A percentile compares a stretch with the other conserved stretches of the same genome.
These are phyloP conservation scores for Amphiura filiformis DNA, from an alignment of 35 echinoderm and acorn worm genomes.

Conservation along the genomic window DNA sequence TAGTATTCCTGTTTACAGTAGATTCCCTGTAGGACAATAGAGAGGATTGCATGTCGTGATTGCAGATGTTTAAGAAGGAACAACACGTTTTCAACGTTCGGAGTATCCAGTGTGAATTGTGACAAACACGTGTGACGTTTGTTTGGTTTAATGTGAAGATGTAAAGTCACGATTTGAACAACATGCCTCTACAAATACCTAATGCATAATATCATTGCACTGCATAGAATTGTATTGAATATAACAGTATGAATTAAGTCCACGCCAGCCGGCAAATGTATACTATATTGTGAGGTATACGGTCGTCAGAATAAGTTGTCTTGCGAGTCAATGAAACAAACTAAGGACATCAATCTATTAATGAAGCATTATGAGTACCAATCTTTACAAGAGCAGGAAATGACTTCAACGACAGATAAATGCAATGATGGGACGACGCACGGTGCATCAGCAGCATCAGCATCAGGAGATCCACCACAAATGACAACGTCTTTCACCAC, in stretches of 20 bases:
- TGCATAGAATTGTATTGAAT: neutral
- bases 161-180: conserved; percentile 2
- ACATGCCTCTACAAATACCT: neutral
- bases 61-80: neutral
- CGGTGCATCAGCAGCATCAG: neutral
- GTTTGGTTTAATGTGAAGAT: neutral
- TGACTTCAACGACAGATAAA: neutral
- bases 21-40: neutral
- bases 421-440: neutral
- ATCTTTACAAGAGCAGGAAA: neutral
- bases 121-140: neutral
- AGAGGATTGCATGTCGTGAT: neutral
- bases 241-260: neutral
- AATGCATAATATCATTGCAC: neutral
- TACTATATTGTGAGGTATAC: neutral
- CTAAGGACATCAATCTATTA: neutral
- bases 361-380: neutral
- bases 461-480: neutral
- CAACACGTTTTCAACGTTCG: neutral
- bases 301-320: neutral
- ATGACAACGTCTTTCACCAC: neutral
- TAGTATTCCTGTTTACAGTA: neutral
- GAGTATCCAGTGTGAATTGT: neutral
- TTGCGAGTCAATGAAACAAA: neutral
- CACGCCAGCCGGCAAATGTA: neutral